Evolutionary conservation across 2,797 vertebrate genomes (phyloP).

Genomic region (Octomys mimax): DNA sequence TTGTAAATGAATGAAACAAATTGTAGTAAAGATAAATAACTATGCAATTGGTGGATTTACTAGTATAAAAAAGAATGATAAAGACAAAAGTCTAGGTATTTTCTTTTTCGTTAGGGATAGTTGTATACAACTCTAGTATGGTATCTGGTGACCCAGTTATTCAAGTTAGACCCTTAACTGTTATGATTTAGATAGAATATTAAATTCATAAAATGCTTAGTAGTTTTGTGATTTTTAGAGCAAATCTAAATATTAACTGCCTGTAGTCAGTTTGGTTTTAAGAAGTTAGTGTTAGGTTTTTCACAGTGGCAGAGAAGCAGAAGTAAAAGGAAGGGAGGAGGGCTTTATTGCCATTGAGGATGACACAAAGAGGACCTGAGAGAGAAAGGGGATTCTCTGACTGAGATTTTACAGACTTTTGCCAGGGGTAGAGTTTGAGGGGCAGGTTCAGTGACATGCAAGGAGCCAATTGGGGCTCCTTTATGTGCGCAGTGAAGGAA

Average conservation of each 20-base stretch:
- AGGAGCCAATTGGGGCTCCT: too few relatives aligned
- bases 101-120: constrained; percentile 25
- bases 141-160: neutral
- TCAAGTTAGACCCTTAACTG: neutral
- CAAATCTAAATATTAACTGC: constrained; percentile 31
- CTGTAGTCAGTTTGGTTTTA: constrained; percentile 24
- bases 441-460: too few relatives aligned
- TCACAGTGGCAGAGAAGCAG: too few relatives aligned
- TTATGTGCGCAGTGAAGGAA: too few relatives aligned
- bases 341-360: too few relatives aligned
- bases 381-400: too few relatives aligned
- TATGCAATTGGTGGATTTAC: neutral
- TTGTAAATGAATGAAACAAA: constrained; percentile 3
- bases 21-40: constrained; percentile 26
- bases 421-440: too few relatives aligned
- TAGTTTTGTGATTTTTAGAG: constrained; percentile 4
- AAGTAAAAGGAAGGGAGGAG: too few relatives aligned
- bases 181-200: constrained; percentile 11
- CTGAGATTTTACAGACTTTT: too few relatives aligned
- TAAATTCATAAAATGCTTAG: constrained; percentile 22
- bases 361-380: too few relatives aligned
- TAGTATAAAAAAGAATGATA: neutral
- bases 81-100: neutral
- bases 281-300: neutral
- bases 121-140: neutral